Percentiles rank a stretch among this genome's conserved stretches.
These are phyloP conservation scores for Sander lucioperca DNA, from an alignment of 2,113 vertebrate genomes.

Conservation along the genomic window DNA sequence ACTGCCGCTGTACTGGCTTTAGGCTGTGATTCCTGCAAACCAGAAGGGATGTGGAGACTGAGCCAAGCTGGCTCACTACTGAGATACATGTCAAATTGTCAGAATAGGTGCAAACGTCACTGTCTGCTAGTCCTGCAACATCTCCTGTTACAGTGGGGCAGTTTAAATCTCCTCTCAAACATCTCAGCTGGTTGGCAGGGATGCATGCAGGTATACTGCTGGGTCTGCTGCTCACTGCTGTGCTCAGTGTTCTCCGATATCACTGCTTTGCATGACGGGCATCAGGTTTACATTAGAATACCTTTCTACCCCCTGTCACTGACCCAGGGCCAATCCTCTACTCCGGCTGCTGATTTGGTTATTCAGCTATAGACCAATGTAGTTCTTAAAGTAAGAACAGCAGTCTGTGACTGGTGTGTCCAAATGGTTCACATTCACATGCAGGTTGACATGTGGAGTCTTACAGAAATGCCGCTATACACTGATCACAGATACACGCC, in stretches of 20 bases:
- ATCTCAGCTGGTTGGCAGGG: constrained; percentile 7
- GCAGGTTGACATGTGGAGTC: not conserved
- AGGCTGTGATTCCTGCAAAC: constrained; percentile 26
- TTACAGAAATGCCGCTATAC: not conserved
- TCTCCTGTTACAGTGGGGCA: not conserved
- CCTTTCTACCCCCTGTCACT: constrained; percentile 58
- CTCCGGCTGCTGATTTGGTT: constrained; percentile 67
- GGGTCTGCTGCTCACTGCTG: constrained; percentile 49
- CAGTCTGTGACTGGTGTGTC: not conserved
- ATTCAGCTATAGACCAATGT: constrained; percentile 47
- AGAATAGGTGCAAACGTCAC: constrained; percentile 1
- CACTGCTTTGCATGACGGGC: constrained; percentile 79
- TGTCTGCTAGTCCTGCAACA: not conserved
- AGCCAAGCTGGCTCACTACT: constrained; percentile 1
- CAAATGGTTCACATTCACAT: not conserved
- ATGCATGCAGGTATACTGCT: constrained; percentile 22
- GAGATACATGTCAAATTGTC: constrained; percentile 1
- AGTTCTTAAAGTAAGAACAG: not conserved
- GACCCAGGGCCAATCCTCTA: constrained; percentile 31
- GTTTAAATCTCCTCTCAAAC: not conserved
- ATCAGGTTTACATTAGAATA: constrained; percentile 73
- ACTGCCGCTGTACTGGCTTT: constrained; percentile 41
- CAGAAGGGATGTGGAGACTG: not conserved
- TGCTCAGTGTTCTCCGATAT: constrained; percentile 58
- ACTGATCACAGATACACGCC: not conserved